Percentiles rank a stretch among this genome's conserved stretches.
Evolutionary conservation across 2,888 invertebrate genomes (phyloP).

Genomic region (Coenonympha arcania): DNA sequence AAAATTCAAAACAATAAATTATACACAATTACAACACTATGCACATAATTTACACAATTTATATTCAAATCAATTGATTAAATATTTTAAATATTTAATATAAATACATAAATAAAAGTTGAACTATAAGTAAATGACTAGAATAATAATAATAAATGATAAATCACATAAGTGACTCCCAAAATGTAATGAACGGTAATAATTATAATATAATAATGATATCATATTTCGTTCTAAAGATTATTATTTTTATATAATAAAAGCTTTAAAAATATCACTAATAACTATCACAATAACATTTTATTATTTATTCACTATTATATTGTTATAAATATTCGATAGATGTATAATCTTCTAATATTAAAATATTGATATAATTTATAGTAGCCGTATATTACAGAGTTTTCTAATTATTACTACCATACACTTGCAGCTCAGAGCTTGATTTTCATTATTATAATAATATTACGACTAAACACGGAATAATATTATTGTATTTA

Average conservation of each 20-base stretch:
- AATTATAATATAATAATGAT: background rate
- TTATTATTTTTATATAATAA: conserved; percentile 26
- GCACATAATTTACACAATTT: too few relatives aligned
- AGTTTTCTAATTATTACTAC: conserved; percentile 57
- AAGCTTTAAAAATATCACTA: conserved; percentile 56
- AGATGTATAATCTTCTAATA: background rate
- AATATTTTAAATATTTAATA: background rate
- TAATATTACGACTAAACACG: background rate
- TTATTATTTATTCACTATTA: conserved; percentile 8
- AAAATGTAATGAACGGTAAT: background rate
- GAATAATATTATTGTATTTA: background rate
- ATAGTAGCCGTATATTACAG: conserved; percentile 42
- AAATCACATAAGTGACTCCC: too few relatives aligned
- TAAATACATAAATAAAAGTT: background rate
- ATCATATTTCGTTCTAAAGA: conserved; percentile 15
- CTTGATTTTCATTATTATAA: conserved; percentile 29
- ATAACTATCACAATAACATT: conserved; percentile 47
- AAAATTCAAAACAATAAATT: background rate
- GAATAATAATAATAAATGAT: background rate
- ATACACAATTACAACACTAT: background rate
- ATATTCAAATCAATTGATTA: background rate
- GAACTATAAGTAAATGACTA: background rate
- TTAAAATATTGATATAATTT: conserved; percentile 12
- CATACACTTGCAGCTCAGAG: conserved; percentile 58
- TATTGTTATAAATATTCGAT: conserved; percentile 1